phyloP scores from a whole-genome alignment of 2,113 vertebrate genomes.

The Nymphicus hollandicus region DNA sequence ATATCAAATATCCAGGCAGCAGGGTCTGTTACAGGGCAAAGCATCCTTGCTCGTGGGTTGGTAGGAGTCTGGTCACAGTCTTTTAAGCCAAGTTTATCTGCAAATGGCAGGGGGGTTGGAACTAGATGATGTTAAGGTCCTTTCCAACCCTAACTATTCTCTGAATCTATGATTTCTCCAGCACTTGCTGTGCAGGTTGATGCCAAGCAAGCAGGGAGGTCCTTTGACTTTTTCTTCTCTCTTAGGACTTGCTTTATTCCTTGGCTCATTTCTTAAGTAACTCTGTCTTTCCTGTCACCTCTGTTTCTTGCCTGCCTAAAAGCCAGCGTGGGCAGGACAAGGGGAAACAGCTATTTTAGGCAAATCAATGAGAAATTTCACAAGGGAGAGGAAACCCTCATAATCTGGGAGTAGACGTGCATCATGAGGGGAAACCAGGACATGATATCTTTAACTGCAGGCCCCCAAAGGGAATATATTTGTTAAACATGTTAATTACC shows the following conservation, averaged over 20 bases:
- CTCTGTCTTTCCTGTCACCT: not conserved
- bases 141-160: not conserved
- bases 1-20: not conserved
- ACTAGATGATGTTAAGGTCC: not conserved
- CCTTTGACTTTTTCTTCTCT: not conserved
- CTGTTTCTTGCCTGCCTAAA: not conserved
- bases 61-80: not conserved
- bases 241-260: not conserved
- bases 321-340: not conserved
- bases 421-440: conserved; percentile 51
- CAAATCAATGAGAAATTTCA: not conserved
- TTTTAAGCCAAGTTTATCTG: not conserved
- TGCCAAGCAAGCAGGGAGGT: not conserved
- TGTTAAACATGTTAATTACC: conserved; percentile 85
- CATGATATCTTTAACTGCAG: conserved; percentile 67
- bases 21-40: not conserved
- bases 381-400: not conserved
- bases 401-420: not conserved
- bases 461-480: conserved; percentile 77
- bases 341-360: not conserved
- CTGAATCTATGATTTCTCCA: not conserved
- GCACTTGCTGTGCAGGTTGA: not conserved
- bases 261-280: not conserved
- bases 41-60: fast-evolving
- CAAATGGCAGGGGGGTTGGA: not conserved